A percentile compares a stretch with the other conserved stretches of the same genome.
Conservation (phyloP, 2,797 vertebrate genomes). For the Cossypha dichroa region DNA sequence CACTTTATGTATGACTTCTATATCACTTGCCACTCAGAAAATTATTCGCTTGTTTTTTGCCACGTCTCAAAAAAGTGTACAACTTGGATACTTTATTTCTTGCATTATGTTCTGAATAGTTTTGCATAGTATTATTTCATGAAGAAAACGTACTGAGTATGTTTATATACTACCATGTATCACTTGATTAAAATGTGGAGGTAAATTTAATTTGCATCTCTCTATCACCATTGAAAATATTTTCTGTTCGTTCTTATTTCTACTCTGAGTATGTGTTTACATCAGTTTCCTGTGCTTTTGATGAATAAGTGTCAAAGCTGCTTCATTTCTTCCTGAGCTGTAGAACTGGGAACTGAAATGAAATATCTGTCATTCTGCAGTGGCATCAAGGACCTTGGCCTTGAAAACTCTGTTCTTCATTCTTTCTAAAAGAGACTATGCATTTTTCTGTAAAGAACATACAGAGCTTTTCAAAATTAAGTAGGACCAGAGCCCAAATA, state of each 20-base stretch:
- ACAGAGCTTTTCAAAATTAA: too few relatives aligned
- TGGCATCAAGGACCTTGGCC: too few relatives aligned
- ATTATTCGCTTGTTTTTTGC: background rate
- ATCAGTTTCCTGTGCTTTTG: background rate
- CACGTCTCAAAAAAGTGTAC: background rate
- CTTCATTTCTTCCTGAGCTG: too few relatives aligned
- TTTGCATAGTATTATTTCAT: background rate
- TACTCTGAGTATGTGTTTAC: background rate
- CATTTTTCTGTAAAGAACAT: too few relatives aligned
- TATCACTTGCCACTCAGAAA: background rate
- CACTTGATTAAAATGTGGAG: background rate
- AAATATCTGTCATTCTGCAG: too few relatives aligned
- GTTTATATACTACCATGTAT: background rate
- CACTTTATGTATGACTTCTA: background rate
- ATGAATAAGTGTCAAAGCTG: background rate
- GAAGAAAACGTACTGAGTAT: background rate
- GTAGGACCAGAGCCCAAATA: too few relatives aligned
- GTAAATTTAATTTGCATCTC: background rate
- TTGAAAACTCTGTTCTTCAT: too few relatives aligned
- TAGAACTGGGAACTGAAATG: too few relatives aligned
- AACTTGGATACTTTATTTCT: background rate
- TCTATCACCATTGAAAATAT: background rate
- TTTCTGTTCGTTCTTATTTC: constrained; percentile 9
- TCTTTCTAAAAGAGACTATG: too few relatives aligned
- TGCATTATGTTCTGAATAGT: background rate